Base-by-base conservation (phyloP, 1,140 invertebrate species). In the Drosophila ohnishii region DNA sequence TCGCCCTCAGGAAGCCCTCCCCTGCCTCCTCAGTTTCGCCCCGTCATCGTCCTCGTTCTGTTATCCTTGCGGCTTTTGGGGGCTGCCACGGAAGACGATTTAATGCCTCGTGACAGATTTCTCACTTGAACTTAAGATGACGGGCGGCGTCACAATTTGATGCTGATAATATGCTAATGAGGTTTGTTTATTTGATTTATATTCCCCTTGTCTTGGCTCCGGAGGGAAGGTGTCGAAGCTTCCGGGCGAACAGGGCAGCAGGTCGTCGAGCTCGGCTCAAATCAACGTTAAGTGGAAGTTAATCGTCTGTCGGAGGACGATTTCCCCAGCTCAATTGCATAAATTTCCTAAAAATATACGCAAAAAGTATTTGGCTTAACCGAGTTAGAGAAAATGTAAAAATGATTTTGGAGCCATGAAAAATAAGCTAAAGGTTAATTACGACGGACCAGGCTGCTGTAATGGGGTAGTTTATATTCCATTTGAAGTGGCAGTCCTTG, bases 61-160 rank as follows among this genome's bases (percentile, higher is more conserved):
- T 32, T 62, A 62, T 71, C 70, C 66, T 66, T 85, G 87, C 60
- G 80, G 75, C 79, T 75, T 78, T 70, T 69, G 62, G 75, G 75
- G 75, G 32, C 59, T 55, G 75, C 69, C 79, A 50, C 61, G 32
- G 50, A 64, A 65, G 58, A 71, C 75, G 79, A 87, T 80, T 85
- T 90, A 90, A 90, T 89, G 78, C 88, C 74, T 85, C 69, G 70
- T 89, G 88, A 90, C 88, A 90, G 84, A 89, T 90, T 90, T 89
- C 75, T 78, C 70, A 78, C 81, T 85, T 85, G 72, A 84, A 78
- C 65, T 53, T 75, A 63, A 77, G 69, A 75, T 88, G 83, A 87
- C 80, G 80, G 65, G 42, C 48, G 60, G 60, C 69, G 79, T 87
- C 84, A 80, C 67, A 82, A 69, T 78, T 87, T 83, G 75, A 79